A percentile compares a stretch with the other conserved stretches of the same genome.
phyloP scores from a whole-genome alignment of 2,113 vertebrate species.

The Pogonocichla stellata region DNA sequence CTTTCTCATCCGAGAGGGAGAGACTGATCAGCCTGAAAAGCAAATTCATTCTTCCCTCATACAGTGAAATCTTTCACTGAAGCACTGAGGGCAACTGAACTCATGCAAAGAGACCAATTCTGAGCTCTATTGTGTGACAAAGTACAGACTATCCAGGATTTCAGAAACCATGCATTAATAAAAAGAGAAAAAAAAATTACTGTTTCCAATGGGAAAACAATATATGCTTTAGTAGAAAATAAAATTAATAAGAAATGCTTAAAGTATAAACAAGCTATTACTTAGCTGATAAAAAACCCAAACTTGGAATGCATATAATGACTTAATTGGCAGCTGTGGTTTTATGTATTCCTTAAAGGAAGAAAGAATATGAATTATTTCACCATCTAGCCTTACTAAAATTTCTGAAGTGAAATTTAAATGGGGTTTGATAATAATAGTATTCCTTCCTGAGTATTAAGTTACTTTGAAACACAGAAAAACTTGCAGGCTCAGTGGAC shows the following conservation, averaged over 20 bases:
- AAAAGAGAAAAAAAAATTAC: background rate
- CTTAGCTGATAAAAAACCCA: background rate
- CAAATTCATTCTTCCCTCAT: background rate
- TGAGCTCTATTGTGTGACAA: background rate
- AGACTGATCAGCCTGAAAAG: background rate
- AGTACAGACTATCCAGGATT: background rate
- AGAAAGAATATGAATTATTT: background rate
- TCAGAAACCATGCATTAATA: background rate
- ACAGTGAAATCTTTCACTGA: background rate
- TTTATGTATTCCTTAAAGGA: background rate
- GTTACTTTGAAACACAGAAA: background rate
- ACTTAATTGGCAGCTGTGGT: background rate
- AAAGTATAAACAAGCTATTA: background rate
- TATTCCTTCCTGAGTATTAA: background rate
- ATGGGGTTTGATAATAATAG: background rate
- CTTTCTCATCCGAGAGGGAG: background rate
- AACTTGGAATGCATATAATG: background rate
- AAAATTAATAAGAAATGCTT: background rate
- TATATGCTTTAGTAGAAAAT: background rate
- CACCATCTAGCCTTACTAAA: background rate
- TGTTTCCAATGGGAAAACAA: background rate
- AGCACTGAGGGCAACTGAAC: background rate
- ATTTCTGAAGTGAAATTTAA: background rate
- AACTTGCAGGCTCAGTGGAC: background rate
- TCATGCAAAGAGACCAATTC: background rate